These are phyloP conservation scores for Megathymus violae DNA, from an alignment of 1,140 invertebrate genomes.

Conservation along the genomic window DNA sequence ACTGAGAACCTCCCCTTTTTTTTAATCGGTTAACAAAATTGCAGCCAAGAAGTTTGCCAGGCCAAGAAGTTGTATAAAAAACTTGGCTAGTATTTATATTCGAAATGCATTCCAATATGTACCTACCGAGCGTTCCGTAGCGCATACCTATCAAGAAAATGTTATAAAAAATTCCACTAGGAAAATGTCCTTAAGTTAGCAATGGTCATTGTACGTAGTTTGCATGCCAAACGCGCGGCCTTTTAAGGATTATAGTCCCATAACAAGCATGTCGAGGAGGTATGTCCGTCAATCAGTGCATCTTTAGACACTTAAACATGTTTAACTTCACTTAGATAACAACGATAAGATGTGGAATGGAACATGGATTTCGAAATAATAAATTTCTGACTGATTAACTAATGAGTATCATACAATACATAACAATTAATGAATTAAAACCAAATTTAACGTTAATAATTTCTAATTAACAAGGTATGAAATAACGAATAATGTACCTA, in stretches of 20 bases:
- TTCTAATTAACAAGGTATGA: too few relatives aligned
- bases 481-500: too few relatives aligned
- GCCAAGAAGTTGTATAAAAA: constrained; percentile 6
- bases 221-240: constrained; percentile 56
- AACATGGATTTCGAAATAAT: too few relatives aligned
- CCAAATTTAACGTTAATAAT: too few relatives aligned
- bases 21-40: too few relatives aligned
- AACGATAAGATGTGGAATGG: too few relatives aligned
- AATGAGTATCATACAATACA: too few relatives aligned
- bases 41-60: too few relatives aligned
- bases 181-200: constrained; percentile 51
- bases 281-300: constrained; percentile 7
- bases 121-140: constrained; percentile 11
- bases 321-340: too few relatives aligned
- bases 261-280: constrained; percentile 34
- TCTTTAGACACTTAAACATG: background rate
- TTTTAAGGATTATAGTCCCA: constrained; percentile 54
- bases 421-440: too few relatives aligned
- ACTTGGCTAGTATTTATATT: constrained; percentile 28
- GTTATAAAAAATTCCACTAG: constrained; percentile 44
- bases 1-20: too few relatives aligned
- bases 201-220: constrained; percentile 53
- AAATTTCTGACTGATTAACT: too few relatives aligned
- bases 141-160: constrained; percentile 37
- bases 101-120: constrained; percentile 31